These are phyloP conservation scores for Chitala chitala DNA, from an alignment of 2,113 vertebrate species.

Conservation along the genomic window DNA sequence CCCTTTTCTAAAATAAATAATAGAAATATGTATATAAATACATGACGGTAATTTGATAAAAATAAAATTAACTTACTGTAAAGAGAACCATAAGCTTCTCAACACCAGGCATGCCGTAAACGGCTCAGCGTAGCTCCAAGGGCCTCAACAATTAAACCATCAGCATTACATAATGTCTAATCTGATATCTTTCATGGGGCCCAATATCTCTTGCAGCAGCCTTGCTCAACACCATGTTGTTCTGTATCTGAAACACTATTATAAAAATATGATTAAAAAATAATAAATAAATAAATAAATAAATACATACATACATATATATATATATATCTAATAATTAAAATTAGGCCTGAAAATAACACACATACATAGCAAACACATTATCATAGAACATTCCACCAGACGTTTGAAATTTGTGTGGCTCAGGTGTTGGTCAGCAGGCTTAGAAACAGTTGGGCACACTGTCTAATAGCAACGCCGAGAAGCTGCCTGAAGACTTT, in stretches of 20 bases:
- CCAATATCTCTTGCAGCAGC: too few relatives aligned
- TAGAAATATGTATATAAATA: not conserved
- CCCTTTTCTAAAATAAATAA: too few relatives aligned
- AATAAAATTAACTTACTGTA: not conserved
- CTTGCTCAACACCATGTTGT: not conserved
- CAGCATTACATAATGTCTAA: too few relatives aligned
- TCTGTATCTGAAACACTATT: not conserved
- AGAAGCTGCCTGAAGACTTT: not conserved
- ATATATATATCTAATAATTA: not conserved
- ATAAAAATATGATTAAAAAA: not conserved
- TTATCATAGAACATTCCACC: too few relatives aligned
- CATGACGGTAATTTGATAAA: not conserved
- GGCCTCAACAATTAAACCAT: too few relatives aligned
- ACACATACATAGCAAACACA: too few relatives aligned
- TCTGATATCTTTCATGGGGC: too few relatives aligned
- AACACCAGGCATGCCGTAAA: too few relatives aligned
- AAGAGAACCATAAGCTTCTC: too few relatives aligned
- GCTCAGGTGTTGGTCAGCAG: not conserved
- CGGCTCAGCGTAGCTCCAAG: too few relatives aligned
- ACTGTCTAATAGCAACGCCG: not conserved
- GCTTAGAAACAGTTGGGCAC: not conserved
- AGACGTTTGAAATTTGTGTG: too few relatives aligned
- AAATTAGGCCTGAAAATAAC: too few relatives aligned
- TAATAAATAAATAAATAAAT: slow-evolving; percentile 12
- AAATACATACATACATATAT: slow-evolving; percentile 24